A percentile compares a stretch with the other conserved stretches of the same genome.
Evolutionary conservation across 2,888 invertebrate genomes (phyloP).

Genomic region (Chalcosyrphus nemorum): DNA sequence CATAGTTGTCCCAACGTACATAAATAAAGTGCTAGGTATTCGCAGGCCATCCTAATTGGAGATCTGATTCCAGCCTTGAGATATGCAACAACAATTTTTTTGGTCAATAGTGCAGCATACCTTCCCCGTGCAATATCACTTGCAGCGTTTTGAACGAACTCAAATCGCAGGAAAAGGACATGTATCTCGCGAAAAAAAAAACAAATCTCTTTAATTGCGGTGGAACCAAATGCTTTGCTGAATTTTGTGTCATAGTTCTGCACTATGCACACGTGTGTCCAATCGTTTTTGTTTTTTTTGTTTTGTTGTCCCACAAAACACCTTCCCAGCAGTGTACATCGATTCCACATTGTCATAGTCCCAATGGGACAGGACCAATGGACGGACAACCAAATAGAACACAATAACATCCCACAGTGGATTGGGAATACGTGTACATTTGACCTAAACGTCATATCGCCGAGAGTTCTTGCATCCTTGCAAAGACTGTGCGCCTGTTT

Average conservation of each 20-base stretch:
- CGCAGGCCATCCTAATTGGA: no score
- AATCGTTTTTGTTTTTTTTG: no score
- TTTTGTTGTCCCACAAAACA: not conserved
- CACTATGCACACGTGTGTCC: not conserved
- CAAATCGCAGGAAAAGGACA: not conserved
- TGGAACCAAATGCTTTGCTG: not conserved
- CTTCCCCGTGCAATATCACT: not conserved
- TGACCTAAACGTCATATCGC: conserved; percentile 40
- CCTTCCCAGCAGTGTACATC: not conserved
- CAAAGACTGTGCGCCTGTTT: not conserved
- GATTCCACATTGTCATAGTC: conserved; percentile 43
- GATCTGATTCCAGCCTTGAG: no score
- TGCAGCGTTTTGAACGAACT: not conserved
- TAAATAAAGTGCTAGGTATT: no score
- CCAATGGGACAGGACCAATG: conserved; percentile 6
- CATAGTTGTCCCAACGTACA: no score
- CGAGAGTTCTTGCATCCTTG: not conserved
- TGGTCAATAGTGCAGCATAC: no score
- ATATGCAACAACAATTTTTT: no score
- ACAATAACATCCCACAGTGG: conserved; percentile 39
- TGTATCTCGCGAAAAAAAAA: not conserved
- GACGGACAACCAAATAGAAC: conserved; percentile 31
- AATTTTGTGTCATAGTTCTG: not conserved
- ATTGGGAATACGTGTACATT: conserved; percentile 14
- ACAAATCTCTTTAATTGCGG: not conserved